These are phyloP conservation scores for Holocentrus rufus DNA, from an alignment of 2,797 vertebrate genomes.

Conservation along the genomic window DNA sequence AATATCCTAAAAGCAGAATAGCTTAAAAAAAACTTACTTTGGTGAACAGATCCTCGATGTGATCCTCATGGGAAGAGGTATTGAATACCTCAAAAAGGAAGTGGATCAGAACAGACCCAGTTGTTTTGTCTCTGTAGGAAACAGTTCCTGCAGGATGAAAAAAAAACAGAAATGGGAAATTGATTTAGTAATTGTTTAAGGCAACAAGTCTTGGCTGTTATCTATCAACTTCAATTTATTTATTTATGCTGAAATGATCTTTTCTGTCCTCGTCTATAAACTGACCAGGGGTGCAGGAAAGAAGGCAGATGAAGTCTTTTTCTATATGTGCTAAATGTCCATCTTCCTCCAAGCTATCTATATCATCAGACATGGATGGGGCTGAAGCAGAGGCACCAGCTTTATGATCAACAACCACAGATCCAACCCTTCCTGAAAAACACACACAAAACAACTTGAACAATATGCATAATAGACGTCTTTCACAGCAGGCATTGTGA, in stretches of 20 bases:
- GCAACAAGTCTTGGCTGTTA: not conserved
- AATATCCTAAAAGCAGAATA: not conserved
- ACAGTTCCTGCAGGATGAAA: conserved; percentile 70
- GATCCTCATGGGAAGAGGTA: conserved; percentile 12
- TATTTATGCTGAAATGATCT: not conserved
- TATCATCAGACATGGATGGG: not conserved
- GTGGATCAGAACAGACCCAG: conserved; percentile 73
- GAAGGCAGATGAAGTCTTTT: conserved; percentile 77
- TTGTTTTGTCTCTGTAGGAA: conserved; percentile 34
- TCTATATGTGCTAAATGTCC: conserved; percentile 60
- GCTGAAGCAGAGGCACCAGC: not conserved
- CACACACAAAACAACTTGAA: not conserved
- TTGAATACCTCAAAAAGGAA: conserved; percentile 58
- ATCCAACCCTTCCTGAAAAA: conserved; percentile 59
- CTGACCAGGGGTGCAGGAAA: conserved; percentile 78
- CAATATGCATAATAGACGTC: not conserved
- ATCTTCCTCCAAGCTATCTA: conserved; percentile 44
- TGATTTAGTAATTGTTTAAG: not conserved
- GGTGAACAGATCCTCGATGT: conserved; percentile 76
- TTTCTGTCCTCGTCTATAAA: not conserved
- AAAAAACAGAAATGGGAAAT: conserved; percentile 15
- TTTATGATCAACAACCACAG: conserved; percentile 37
- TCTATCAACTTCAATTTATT: not conserved
- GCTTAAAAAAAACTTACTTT: conserved; percentile 58
- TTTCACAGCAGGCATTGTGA: too few relatives aligned